These are phyloP conservation scores for Callyntrura sp. DNA, from an alignment of 2,888 invertebrate genomes.

Conservation along the genomic window DNA sequence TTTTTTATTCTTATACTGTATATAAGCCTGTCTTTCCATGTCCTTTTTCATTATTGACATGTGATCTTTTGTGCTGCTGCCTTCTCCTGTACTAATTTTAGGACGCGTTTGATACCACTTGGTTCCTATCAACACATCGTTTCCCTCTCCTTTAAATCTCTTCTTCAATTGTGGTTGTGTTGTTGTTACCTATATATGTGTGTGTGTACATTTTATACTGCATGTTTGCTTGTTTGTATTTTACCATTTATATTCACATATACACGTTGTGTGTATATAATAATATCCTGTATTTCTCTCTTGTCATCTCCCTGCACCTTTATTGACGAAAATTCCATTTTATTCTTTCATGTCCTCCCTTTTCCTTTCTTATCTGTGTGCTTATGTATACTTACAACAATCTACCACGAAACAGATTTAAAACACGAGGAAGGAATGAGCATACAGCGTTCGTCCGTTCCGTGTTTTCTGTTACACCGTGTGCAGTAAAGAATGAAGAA, in stretches of 20 bases:
- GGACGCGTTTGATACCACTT: slow-evolving; percentile 60
- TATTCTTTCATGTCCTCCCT: neutral
- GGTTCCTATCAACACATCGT: slow-evolving; percentile 68
- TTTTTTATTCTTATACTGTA: slow-evolving; percentile 62
- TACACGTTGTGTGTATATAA: neutral
- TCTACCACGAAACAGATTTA: neutral
- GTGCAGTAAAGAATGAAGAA: neutral
- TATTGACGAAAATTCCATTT: slow-evolving; percentile 64
- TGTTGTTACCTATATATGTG: slow-evolving; percentile 13
- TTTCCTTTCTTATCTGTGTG: neutral
- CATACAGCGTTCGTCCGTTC: neutral
- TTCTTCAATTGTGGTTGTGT: slow-evolving; percentile 55
- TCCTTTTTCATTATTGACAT: slow-evolving; percentile 75
- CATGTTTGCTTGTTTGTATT: slow-evolving; percentile 7
- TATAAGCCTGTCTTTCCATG: slow-evolving; percentile 67
- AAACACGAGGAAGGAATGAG: neutral
- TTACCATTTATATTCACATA: neutral
- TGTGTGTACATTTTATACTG: no score
- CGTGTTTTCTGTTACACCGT: neutral
- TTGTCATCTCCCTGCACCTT: slow-evolving; percentile 71
- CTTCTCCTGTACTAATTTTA: slow-evolving; percentile 69
- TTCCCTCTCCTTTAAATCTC: slow-evolving; percentile 42
- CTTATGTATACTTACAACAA: neutral
- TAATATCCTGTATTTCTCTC: slow-evolving; percentile 27
- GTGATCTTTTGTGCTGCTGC: slow-evolving; percentile 70